Evolutionary conservation across 2,888 invertebrate species (phyloP), one percentile per base, ranked within the genome.

Genomic region (Limnephilus rhombicus): DNA sequence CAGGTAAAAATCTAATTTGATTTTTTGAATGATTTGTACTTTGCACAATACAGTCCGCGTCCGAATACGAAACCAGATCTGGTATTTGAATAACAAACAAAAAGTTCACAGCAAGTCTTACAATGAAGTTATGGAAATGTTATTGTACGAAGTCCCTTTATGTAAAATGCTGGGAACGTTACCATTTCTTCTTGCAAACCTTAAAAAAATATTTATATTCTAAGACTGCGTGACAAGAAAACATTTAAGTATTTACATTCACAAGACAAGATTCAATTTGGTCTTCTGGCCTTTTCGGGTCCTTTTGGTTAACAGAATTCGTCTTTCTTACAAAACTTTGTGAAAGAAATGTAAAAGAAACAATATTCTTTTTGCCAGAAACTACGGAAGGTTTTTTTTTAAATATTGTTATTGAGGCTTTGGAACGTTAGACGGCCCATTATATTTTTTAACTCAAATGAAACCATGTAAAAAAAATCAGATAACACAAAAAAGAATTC

Each of bases 191-290:
- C 7, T 86, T 86, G 45, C 86, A 9, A 45, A 11, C 86, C 49
- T 49, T 29, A 45, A 29, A 86, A 45, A n/a, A 86, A 86, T 45
- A 86, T 86, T 37, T 86, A 29, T 86, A 86, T 86, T 45, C 29
- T 86, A n/a, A 86, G 86, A 15, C 45, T 45, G 49, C 86, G 86
- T 86, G 86, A 37, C 86, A 86, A 41, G n/a, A 86, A 86, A 86
- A 86, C 86, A 86, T 86, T 86, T 86, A 86, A 86, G 86, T 45
- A 86, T 86, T 86, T 45, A 86, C 45, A 86, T 86, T 86, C 86
- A 86, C n/a, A 41, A 45, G 45, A 86, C 45, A 45, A 45, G 86
- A 86, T 86, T 86, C 86, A 86, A 86, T 86, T 86, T 86, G 13
- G 41, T 45, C 83, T 83, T 24, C 18, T 83, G 24, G 83, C 18